A percentile compares a stretch with the other conserved stretches of the same genome.
Conservation (phyloP, 2,797 vertebrate species). For the Choloepus didactylus region DNA sequence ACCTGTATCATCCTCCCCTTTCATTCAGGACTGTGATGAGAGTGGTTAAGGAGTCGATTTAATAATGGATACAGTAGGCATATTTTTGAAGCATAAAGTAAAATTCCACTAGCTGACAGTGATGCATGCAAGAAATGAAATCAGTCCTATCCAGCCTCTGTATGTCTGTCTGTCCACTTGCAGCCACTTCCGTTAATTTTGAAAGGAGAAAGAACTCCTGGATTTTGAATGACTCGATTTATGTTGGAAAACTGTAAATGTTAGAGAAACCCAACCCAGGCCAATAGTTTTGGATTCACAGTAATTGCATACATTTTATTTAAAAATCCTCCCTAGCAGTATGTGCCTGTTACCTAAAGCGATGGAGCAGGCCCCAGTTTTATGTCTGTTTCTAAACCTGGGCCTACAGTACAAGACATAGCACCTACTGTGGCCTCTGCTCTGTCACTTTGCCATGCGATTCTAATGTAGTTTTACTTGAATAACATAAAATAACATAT, state of each 20-base stretch:
- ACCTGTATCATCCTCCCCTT: not conserved
- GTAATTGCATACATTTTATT: slow-evolving; percentile 93
- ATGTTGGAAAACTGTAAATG: not conserved
- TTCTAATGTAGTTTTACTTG: slow-evolving; percentile 95
- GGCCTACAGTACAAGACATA: slow-evolving; percentile 94
- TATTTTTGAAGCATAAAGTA: not conserved
- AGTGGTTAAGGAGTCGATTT: not conserved
- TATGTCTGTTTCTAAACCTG: slow-evolving; percentile 96
- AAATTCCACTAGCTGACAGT: slow-evolving; percentile 49
- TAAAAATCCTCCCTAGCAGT: slow-evolving; percentile 92
- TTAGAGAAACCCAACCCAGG: slow-evolving; percentile 71
- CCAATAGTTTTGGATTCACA: slow-evolving; percentile 96
- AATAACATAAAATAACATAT: slow-evolving; percentile 99
- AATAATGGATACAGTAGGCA: not conserved
- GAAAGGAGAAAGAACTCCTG: slow-evolving; percentile 49
- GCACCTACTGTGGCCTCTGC: slow-evolving; percentile 95
- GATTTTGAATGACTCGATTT: not conserved
- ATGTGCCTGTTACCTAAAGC: slow-evolving; percentile 97
- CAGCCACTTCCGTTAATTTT: slow-evolving; percentile 12
- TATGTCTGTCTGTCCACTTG: slow-evolving; percentile 38
- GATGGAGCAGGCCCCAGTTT: slow-evolving; percentile 98
- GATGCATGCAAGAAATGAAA: slow-evolving; percentile 79
- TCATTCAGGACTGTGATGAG: not conserved
- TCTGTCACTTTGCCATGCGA: slow-evolving; percentile 96
- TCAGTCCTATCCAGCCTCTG: slow-evolving; percentile 67